A percentile compares a stretch with the other conserved stretches of the same genome.
Conservation (phyloP, 2,797 vertebrate species). For the Diglossa cyanea region DNA sequence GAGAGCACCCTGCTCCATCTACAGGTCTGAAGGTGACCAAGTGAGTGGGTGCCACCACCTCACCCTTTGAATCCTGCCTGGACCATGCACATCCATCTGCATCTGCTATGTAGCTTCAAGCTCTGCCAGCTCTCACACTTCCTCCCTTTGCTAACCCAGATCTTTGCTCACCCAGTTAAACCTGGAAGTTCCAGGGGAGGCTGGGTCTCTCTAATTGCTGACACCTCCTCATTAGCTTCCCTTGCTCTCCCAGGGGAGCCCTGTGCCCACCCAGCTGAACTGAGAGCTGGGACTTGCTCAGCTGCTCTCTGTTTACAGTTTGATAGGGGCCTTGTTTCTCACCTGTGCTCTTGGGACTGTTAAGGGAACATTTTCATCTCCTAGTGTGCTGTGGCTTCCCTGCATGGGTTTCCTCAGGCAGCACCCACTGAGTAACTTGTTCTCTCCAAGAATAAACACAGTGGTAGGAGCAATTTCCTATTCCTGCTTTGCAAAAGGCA, state of each 20-base stretch:
- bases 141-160: neutral
- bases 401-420: neutral
- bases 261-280: neutral
- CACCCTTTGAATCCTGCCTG: neutral
- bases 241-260: neutral
- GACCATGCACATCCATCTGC: neutral
- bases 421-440: neutral
- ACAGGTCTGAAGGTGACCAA: neutral
- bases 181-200: neutral
- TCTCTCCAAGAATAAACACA: neutral
- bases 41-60: neutral
- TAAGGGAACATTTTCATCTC: neutral
- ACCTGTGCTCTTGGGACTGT: neutral
- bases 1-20: neutral
- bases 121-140: neutral
- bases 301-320: neutral
- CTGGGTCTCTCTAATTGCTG: neutral
- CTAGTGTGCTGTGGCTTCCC: neutral
- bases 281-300: neutral
- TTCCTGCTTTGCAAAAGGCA: neutral
- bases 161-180: neutral
- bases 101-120: accelerated
- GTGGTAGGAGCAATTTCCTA: neutral
- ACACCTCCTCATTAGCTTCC: conserved; percentile 8
- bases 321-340: neutral